These are phyloP conservation scores for Tinea pellionella DNA, from an alignment of 2,888 invertebrate genomes.

Conservation along the genomic window DNA sequence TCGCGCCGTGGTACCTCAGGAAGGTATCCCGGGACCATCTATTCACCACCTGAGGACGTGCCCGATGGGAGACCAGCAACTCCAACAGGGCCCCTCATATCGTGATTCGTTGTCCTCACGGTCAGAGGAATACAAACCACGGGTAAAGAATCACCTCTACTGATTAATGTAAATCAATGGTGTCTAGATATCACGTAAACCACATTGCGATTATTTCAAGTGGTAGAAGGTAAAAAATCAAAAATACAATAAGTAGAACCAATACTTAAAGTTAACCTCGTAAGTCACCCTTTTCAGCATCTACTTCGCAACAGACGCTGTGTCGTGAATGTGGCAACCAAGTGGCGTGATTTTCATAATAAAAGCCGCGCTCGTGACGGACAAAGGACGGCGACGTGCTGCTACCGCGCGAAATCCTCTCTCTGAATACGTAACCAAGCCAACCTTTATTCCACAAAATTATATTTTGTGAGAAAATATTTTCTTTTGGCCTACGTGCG, in stretches of 20 bases:
- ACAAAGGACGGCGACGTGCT: constrained; percentile 11
- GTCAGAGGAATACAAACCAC: too few species aligned
- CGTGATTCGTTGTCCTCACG: too few species aligned
- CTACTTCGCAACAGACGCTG: neutral
- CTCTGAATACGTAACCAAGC: constrained; percentile 13
- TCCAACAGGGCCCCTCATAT: too few species aligned
- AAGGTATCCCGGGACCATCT: too few species aligned
- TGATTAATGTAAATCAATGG: too few species aligned
- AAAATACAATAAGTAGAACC: neutral
- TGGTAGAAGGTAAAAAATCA: neutral
- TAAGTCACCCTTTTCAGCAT: neutral
- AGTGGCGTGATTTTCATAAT: constrained; percentile 14
- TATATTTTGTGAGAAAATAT: constrained; percentile 13
- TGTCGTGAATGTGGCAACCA: constrained; percentile 11
- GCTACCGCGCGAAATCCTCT: constrained; percentile 10
- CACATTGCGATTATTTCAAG: too few species aligned
- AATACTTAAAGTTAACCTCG: neutral
- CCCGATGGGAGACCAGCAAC: too few species aligned
- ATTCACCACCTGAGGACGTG: too few species aligned
- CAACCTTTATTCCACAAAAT: constrained; percentile 11
- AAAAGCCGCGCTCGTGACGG: constrained; percentile 12
- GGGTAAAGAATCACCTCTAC: too few species aligned
- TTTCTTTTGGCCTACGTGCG: constrained; percentile 12
- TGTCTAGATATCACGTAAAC: too few species aligned
- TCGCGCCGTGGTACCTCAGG: too few species aligned